phyloP scores from a whole-genome alignment of 1,140 invertebrate species.

The Nylanderia fulva region DNA sequence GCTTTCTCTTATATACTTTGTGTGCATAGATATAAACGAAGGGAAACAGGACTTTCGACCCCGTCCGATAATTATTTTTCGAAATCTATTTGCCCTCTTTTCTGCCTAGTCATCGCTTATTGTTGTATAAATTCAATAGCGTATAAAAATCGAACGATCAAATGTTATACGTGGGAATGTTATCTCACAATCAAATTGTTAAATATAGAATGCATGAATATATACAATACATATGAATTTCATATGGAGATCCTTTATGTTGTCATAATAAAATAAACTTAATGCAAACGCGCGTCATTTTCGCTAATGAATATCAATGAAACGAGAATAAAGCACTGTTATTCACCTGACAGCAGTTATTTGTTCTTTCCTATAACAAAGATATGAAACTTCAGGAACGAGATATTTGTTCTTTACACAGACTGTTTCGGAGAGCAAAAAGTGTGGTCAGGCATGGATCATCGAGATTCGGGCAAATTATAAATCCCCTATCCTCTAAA shows the following conservation, averaged over 20 bases:
- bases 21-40: not conserved
- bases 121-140: not conserved
- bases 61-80: not conserved
- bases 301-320: not conserved
- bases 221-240: too few relatives aligned
- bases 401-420: constrained; percentile 19
- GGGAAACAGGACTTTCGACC: not conserved
- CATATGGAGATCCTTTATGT: too few relatives aligned
- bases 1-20: not conserved
- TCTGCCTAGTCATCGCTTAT: not conserved
- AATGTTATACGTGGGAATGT: not conserved
- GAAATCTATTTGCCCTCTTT: not conserved
- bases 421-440: not conserved
- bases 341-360: constrained; percentile 22
- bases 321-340: not conserved
- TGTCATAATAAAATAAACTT: too few relatives aligned
- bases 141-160: not conserved
- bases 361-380: not conserved
- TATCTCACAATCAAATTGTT: not conserved
- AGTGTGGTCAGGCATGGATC: not conserved
- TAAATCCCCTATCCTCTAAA: not conserved
- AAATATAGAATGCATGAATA: too few relatives aligned
- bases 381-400: not conserved
- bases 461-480: not conserved
- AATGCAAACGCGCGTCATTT: too few relatives aligned